Base-by-base conservation (phyloP, 2,797 vertebrate genomes). In the Gobionotothen gibberifrons region DNA sequence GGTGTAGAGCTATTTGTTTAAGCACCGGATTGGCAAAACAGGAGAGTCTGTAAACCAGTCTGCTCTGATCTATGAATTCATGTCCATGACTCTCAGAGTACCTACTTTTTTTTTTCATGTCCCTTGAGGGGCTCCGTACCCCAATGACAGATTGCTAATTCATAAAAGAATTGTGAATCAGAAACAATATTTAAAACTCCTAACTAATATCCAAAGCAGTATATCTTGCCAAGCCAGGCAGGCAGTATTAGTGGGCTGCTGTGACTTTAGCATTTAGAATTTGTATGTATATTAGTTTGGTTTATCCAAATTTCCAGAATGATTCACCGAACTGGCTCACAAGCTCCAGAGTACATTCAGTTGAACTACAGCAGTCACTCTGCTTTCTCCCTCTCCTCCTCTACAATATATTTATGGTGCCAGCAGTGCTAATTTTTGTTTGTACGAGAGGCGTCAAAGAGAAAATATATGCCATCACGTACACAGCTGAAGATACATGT, bases 381-480 rank as follows among this genome's bases (percentile, higher is more conserved):
- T 63, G 49, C 43, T 65, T 29, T 54, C 32, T 9, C 39, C 9
- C 14, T 59, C 29, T 21, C 3, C n/a, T 61, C 51, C 12, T 39
- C 39, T 14, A 14, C 36, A 54, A 36, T 56, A 39, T 47, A 62
- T 59, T 49, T 69, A 73, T 19, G 55, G 51, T 67, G 49, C 40
- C 43, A 29, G 21, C 22, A 26, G 43, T 17, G 59, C 46, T 72
- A 60, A 72, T 81, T 72, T 61, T 21, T 66, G 68, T 61, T 58
- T 75, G 51, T 57, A 52, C 4, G 2, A 14, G 44, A 75, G 55
- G 69, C 15, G 40, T 64, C 12, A 5, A 49, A 55, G 21, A 61
- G 44, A 71, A 76, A 67, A 74, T 56, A 55, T 54, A 61, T 61
- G 44, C 58, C 64, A 57, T 43, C 29, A 44, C 48, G 11, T n/a